Percentiles rank a stretch among this genome's conserved stretches.
Conservation (phyloP, 2,888 invertebrate species). For the Rhopalosiphum nymphaeae region DNA sequence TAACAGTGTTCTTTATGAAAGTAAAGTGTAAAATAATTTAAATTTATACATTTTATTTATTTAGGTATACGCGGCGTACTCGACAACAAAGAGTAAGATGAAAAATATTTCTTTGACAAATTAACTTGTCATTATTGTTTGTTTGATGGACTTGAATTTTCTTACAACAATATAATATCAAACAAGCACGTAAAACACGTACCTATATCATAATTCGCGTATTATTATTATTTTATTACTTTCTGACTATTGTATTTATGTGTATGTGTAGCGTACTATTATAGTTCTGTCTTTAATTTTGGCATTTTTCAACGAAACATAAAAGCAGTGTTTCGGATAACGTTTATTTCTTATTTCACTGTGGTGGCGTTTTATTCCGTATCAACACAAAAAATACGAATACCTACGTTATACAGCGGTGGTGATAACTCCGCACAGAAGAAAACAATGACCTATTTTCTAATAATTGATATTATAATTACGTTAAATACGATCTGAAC, state of each 20-base stretch:
- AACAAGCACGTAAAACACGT: conserved; percentile 22
- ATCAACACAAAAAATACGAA: not conserved
- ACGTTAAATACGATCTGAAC: not conserved
- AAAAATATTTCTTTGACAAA: conserved; percentile 20
- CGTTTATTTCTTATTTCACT: not conserved
- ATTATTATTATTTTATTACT: not conserved
- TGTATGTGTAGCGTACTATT: not conserved
- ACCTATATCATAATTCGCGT: not conserved
- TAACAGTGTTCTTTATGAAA: not conserved
- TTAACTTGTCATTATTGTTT: conserved; percentile 36
- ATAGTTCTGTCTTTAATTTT: not conserved
- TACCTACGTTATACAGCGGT: not conserved
- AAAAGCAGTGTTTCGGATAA: not conserved
- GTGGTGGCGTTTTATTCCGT: not conserved
- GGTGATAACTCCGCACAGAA: not conserved
- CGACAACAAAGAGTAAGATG: not conserved
- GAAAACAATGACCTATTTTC: not conserved
- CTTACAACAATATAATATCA: conserved; percentile 28
- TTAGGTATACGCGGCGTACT: not conserved
- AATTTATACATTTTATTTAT: not conserved
- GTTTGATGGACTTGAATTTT: conserved; percentile 26
- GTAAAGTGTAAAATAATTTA: not conserved
- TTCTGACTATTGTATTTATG: not conserved
- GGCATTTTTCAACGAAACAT: conserved; percentile 44
- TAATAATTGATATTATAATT: conserved; percentile 18